A percentile compares a stretch with the other conserved stretches of the same genome.
Evolutionary conservation across 1,140 invertebrate genomes (phyloP).

Genomic region (Aphidius ervi): DNA sequence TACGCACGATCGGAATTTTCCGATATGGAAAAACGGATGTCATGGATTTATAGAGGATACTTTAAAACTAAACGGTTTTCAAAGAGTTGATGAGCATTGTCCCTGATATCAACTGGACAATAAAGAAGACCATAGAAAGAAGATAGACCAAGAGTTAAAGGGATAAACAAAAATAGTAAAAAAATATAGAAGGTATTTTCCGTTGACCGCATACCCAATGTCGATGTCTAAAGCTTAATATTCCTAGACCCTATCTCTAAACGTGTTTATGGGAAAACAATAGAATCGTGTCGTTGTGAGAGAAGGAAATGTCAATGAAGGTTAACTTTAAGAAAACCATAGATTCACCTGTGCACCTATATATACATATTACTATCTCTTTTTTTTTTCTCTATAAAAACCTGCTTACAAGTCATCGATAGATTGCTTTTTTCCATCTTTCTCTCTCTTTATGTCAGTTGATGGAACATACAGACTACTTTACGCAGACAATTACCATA

Average conservation of each 20-base stretch:
- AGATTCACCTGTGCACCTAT: constrained; percentile 7
- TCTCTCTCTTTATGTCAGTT: too few relatives aligned
- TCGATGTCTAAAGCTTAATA: constrained; percentile 27
- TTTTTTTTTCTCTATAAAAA: too few relatives aligned
- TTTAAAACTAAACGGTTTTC: not conserved
- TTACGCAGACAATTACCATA: constrained; percentile 11
- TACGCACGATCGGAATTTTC: constrained; percentile 45
- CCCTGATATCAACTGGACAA: not conserved
- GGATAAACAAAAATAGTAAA: too few relatives aligned
- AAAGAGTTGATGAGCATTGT: constrained; percentile 5
- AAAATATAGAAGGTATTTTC: not conserved
- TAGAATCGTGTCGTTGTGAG: constrained; percentile 22
- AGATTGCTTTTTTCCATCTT: too few relatives aligned
- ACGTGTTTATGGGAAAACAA: constrained; percentile 30
- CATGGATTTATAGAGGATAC: constrained; percentile 37
- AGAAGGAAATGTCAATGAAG: constrained; percentile 14
- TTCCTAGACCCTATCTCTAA: constrained; percentile 26
- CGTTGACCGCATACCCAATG: constrained; percentile 12
- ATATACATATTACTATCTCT: too few relatives aligned
- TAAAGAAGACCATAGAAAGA: not conserved
- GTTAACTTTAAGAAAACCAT: constrained; percentile 3
- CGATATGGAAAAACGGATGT: constrained; percentile 30
- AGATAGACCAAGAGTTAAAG: not conserved
- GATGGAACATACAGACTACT: constrained; percentile 7
- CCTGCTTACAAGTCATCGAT: too few relatives aligned